Percentiles rank a stretch among this genome's conserved stretches.
Conservation (phyloP, 2,797 vertebrate genomes). For the Ctenopoma multispine region DNA sequence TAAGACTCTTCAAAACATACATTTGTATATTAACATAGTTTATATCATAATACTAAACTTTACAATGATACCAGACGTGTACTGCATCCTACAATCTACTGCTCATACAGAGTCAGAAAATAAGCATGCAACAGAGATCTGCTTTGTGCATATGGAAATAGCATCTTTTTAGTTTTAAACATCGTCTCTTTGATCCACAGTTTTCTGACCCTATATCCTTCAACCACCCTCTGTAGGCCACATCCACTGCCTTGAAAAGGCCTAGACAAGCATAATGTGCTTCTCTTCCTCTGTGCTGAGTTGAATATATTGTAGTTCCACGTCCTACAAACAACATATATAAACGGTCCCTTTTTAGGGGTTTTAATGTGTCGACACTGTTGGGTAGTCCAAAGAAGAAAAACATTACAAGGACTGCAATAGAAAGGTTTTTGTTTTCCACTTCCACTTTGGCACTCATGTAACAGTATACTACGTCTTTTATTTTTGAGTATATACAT, state of each 20-base stretch:
- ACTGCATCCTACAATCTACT: slow-evolving; percentile 76
- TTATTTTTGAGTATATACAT: slow-evolving; percentile 69
- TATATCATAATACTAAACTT: slow-evolving; percentile 77
- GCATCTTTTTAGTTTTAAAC: slow-evolving; percentile 62
- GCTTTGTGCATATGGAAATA: slow-evolving; percentile 78
- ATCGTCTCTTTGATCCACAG: slow-evolving; percentile 46
- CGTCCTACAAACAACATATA: slow-evolving; percentile 60
- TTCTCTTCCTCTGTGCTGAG: slow-evolving; percentile 36
- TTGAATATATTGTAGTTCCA: slow-evolving; percentile 48
- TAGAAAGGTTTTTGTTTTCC: slow-evolving; percentile 68
- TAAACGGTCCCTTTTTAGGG: slow-evolving; percentile 38
- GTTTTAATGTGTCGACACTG: slow-evolving; percentile 57
- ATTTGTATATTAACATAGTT: slow-evolving; percentile 82
- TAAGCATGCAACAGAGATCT: slow-evolving; percentile 81
- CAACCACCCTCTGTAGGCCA: slow-evolving; percentile 13
- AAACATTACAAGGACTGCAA: slow-evolving; percentile 57
- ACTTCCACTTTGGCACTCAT: slow-evolving; percentile 83
- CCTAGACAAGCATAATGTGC: slow-evolving; percentile 36
- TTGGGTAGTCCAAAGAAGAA: slow-evolving; percentile 39
- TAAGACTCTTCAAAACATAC: slow-evolving; percentile 69
- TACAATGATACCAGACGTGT: slow-evolving; percentile 77
- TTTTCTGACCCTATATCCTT: slow-evolving; percentile 59
- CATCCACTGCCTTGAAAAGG: slow-evolving; percentile 30
- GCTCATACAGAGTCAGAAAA: slow-evolving; percentile 74
- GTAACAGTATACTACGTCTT: slow-evolving; percentile 71